These are phyloP conservation scores for Scortum barcoo DNA, from an alignment of 2,113 vertebrate genomes.

Conservation along the genomic window DNA sequence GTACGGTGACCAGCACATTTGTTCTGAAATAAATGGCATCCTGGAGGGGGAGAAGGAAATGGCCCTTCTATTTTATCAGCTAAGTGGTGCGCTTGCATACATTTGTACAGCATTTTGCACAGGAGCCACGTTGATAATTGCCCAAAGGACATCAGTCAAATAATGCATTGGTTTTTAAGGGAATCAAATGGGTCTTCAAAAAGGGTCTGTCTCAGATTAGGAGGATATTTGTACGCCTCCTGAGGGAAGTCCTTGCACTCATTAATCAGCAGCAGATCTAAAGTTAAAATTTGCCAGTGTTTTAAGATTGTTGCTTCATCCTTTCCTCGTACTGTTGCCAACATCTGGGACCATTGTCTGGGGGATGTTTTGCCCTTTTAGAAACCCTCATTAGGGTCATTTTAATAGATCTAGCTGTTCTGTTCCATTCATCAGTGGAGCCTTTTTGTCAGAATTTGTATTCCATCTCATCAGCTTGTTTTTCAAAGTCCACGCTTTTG, in stretches of 20 bases:
- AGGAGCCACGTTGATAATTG: constrained; percentile 15
- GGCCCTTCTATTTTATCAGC: constrained; percentile 20
- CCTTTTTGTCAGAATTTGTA: constrained; percentile 49
- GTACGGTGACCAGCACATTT: background rate
- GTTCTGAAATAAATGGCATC: constrained; percentile 14
- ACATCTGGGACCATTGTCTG: constrained; percentile 38
- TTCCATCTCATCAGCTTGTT: constrained; percentile 49
- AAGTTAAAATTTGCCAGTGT: constrained; percentile 32
- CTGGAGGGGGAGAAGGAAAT: constrained; percentile 9
- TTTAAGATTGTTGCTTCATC: constrained; percentile 27
- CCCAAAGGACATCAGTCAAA: constrained; percentile 32
- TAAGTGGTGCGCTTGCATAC: background rate
- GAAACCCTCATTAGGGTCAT: constrained; percentile 41
- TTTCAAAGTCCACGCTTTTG: constrained; percentile 35
- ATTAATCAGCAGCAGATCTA: constrained; percentile 44
- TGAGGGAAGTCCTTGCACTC: constrained; percentile 19
- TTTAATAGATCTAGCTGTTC: constrained; percentile 18
- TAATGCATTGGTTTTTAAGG: constrained; percentile 40
- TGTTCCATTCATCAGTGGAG: constrained; percentile 28
- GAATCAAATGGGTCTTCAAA: constrained; percentile 38
- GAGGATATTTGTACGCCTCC: constrained; percentile 43
- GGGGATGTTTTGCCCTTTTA: constrained; percentile 48
- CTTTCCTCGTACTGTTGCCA: background rate
- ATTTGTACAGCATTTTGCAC: background rate
- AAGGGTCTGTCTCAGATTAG: constrained; percentile 41